phyloP scores from a whole-genome alignment of 1,140 invertebrate genomes.

The Chironomus tepperi region DNA sequence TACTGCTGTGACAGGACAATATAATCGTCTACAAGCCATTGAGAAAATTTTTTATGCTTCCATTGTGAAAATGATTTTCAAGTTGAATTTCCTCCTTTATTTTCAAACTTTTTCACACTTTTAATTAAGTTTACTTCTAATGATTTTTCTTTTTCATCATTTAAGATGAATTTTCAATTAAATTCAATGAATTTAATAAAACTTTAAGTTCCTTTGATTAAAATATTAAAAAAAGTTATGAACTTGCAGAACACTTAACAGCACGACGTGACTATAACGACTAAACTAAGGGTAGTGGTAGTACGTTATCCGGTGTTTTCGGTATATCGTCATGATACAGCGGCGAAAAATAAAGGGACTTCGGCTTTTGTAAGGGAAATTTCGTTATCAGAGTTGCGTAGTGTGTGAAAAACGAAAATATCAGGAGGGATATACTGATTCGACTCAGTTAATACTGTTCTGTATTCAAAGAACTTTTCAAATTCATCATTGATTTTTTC shows the following conservation, averaged over 20 bases:
- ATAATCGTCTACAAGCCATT: constrained; percentile 52
- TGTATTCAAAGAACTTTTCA: too few relatives aligned
- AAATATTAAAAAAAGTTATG: not conserved
- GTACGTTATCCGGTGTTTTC: constrained; percentile 15
- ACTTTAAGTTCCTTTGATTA: not conserved
- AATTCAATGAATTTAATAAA: not conserved
- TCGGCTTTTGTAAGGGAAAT: constrained; percentile 29
- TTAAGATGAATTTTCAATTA: not conserved
- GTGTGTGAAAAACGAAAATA: too few relatives aligned
- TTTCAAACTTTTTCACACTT: not conserved
- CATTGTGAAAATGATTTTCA: constrained; percentile 30
- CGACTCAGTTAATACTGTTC: too few relatives aligned
- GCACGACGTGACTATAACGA: constrained; percentile 16
- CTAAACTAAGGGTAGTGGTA: constrained; percentile 2
- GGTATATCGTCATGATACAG: not conserved
- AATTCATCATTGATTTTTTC: too few relatives aligned
- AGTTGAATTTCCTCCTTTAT: constrained; percentile 27
- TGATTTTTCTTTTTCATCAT: not conserved
- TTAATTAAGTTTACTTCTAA: constrained; percentile 25
- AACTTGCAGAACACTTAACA: constrained; percentile 5
- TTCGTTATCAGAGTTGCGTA: constrained; percentile 22
- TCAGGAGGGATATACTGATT: too few relatives aligned
- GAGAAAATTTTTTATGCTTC: constrained; percentile 30
- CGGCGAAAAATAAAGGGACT: not conserved
- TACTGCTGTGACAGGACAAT: constrained; percentile 95